Conservation (phyloP, 2,888 invertebrate genomes). For the Erebia ligea region DNA sequence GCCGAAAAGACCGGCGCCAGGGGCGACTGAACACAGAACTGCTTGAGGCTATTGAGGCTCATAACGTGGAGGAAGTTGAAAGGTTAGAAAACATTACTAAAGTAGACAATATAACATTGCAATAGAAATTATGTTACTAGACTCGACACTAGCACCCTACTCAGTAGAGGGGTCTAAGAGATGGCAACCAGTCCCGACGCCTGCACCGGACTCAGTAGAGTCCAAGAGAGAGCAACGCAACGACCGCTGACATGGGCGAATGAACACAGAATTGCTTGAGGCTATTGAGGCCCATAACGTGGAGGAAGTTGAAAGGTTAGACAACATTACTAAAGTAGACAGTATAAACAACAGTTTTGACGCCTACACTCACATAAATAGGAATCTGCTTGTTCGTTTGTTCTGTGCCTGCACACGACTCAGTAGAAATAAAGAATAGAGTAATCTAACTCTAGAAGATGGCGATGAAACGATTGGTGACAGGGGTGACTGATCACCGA, state of each 20-base stretch:
- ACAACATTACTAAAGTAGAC: background rate
- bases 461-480: conserved; percentile 68
- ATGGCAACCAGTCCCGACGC: conserved; percentile 64
- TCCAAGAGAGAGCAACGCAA: conserved; percentile 65
- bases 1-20: conserved; percentile 67
- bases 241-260: conserved; percentile 67
- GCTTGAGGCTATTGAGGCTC: conserved; percentile 67
- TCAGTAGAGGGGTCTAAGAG: conserved; percentile 52
- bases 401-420: no score
- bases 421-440: conserved; percentile 35
- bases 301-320: conserved; percentile 69
- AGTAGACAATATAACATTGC: background rate
- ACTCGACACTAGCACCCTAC: no score
- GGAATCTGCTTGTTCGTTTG: no score
- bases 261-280: conserved; percentile 77
- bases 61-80: conserved; percentile 67
- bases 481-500: conserved; percentile 75
- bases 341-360: background rate
- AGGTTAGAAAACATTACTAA: conserved; percentile 49
- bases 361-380: no score
- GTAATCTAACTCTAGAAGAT: conserved; percentile 51
- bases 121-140: no score
- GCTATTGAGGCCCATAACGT: conserved; percentile 66
- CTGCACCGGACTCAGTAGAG: conserved; percentile 49
- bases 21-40: conserved; percentile 78